Evolutionary conservation across 1,140 invertebrate species (phyloP), one percentile per base, ranked within the genome.

Genomic region (Achatina immaculata): DNA sequence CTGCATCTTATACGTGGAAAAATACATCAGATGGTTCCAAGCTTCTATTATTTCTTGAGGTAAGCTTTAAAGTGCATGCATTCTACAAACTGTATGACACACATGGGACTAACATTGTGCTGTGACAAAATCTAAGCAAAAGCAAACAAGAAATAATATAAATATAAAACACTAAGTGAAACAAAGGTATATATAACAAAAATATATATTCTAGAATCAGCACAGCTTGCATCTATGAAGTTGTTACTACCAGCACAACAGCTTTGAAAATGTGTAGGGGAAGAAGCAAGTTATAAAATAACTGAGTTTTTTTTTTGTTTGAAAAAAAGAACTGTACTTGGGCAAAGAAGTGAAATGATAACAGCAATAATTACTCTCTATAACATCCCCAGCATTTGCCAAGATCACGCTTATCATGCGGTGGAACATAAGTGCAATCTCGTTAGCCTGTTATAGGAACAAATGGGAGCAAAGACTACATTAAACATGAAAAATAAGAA

Each of bases 401-500:
- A 87, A 89, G 86, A 90, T 88, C 84, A 94, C 90, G 85, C 93
- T 93, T 91, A 94, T 93, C 81, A 94, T 92, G 88, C 94, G 93
- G 88, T 94, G 94, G 86, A 94, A 90, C 84, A 92, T 91, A 87
- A 94, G 92, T 83, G 92, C 92, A 87, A 93, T 92, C 85, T 92
- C 88, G 86, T 90, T 91, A 86, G 93, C 93, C 94, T 94, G 92
- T 77, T 62, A 71, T 80, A 34, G 78, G 69, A 78, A 84, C 78
- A 62, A 11, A 62, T 62, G 28, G 80, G 84, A 82, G 83, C 71
- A 84, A 65, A 82, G 80, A 84, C 31, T 65, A 81, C 31, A 74
- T 79, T 65, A 81, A 74, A 68, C 81, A 51, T 69, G 72, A 66
- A 83, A 66, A 69, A 69, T 83, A 71, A 62, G 38, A 28, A 73